Percentiles rank a stretch among this genome's conserved stretches.
Conservation (phyloP, 2,797 vertebrate genomes). For the Scomberomorus guttatus region DNA sequence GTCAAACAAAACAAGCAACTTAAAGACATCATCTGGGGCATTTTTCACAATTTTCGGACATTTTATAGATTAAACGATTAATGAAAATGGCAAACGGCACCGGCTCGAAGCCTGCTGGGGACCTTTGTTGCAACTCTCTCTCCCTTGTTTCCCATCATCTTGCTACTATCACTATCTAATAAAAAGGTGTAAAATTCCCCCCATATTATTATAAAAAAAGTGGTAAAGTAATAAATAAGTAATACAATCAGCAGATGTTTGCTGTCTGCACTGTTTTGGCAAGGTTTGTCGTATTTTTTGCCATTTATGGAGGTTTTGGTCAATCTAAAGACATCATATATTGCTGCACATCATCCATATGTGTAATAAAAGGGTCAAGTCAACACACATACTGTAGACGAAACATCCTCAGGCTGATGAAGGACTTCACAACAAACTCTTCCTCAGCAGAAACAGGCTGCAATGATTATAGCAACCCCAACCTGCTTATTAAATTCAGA, state of each 20-base stretch:
- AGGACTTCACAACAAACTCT: neutral
- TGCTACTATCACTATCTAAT: too few species aligned
- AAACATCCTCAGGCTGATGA: neutral
- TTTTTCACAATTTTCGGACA: neutral
- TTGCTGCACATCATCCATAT: neutral
- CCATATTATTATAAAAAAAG: too few species aligned
- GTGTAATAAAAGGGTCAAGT: neutral
- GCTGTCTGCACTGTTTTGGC: too few species aligned
- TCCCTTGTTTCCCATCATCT: too few species aligned
- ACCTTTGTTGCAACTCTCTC: neutral
- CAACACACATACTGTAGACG: neutral
- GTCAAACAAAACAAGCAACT: too few species aligned
- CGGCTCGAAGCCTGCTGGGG: too few species aligned
- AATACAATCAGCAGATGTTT: too few species aligned
- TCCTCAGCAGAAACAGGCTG: neutral
- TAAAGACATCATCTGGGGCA: too few species aligned
- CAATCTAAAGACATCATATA: neutral
- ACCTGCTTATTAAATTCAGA: neutral
- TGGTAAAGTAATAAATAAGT: too few species aligned
- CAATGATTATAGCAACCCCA: too few species aligned
- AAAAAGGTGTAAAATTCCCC: too few species aligned
- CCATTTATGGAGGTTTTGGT: neutral
- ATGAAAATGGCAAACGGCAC: neutral
- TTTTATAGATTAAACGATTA: neutral
- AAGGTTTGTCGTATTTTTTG: neutral